A percentile compares a stretch with the other conserved stretches of the same genome.
These are phyloP conservation scores for Rhabdornis inornatus DNA, from an alignment of 2,113 vertebrate genomes.

Conservation along the genomic window DNA sequence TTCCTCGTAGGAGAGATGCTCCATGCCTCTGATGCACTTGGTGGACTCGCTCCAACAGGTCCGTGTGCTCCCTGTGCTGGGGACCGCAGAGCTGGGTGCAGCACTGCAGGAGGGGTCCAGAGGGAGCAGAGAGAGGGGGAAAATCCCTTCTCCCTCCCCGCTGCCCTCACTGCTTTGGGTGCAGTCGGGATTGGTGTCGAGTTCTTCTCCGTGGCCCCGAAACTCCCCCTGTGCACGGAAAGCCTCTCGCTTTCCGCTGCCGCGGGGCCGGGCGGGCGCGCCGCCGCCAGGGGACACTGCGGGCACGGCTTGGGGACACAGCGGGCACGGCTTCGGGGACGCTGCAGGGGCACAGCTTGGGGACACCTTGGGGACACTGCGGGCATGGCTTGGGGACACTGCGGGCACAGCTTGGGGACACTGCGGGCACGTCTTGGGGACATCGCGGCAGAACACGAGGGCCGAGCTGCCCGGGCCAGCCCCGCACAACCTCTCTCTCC, in stretches of 20 bases:
- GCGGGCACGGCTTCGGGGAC: background rate
- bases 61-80: background rate
- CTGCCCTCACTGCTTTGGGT: background rate
- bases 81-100: background rate
- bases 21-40: background rate
- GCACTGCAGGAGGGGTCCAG: background rate
- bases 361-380: background rate
- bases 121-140: too few species aligned
- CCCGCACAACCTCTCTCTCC: background rate
- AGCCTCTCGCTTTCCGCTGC: background rate
- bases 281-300: conserved; percentile 1
- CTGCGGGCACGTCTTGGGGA: fast-evolving
- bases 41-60: background rate
- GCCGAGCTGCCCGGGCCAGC: background rate
- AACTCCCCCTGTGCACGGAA: background rate
- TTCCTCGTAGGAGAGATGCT: background rate
- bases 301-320: background rate
- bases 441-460: background rate
- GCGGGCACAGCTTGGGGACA: background rate
- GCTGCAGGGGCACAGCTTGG: background rate
- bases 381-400: too few species aligned
- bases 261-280: background rate
- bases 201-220: fast-evolving
- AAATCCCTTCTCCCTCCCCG: background rate
- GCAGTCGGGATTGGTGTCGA: background rate